These are phyloP conservation scores for Aplodontia rufa DNA, from an alignment of 2,113 vertebrate species.

Conservation along the genomic window DNA sequence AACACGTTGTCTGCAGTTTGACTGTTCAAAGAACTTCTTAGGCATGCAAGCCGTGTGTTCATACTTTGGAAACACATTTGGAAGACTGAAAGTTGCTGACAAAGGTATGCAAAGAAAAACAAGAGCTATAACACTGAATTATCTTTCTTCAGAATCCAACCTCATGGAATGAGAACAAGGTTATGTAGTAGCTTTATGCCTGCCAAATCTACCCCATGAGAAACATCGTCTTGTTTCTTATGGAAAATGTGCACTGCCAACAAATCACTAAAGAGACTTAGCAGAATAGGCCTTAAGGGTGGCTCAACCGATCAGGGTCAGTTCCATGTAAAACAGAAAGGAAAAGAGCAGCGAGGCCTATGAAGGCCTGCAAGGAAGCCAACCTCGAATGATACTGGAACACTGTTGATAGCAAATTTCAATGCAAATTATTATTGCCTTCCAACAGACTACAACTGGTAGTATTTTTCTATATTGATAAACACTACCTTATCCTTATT, in stretches of 20 bases:
- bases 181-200: conserved; percentile 53
- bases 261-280: conserved; percentile 51
- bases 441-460: conserved; percentile 15
- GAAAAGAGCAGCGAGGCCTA: background rate
- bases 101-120: conserved; percentile 61
- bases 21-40: conserved; percentile 59
- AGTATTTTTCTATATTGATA: background rate
- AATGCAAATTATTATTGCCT: background rate
- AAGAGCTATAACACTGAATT: conserved; percentile 71
- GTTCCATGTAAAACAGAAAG: conserved; percentile 52
- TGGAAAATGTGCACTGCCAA: conserved; percentile 68
- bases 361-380: background rate
- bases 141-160: conserved; percentile 72
- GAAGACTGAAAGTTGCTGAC: conserved; percentile 75
- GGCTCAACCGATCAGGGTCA: conserved; percentile 60
- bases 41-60: conserved; percentile 42
- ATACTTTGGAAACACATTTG: conserved; percentile 58
- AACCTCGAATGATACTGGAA: background rate
- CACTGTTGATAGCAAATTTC: background rate
- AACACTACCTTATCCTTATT: background rate
- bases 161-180: conserved; percentile 72
- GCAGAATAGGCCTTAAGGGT: conserved; percentile 41
- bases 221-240: conserved; percentile 66
- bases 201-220: conserved; percentile 70
- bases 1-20: conserved; percentile 45